Evolutionary conservation across 2,888 invertebrate genomes (phyloP), one percentile per base, ranked within the genome.

Genomic region (Eumerus sabulonum): DNA sequence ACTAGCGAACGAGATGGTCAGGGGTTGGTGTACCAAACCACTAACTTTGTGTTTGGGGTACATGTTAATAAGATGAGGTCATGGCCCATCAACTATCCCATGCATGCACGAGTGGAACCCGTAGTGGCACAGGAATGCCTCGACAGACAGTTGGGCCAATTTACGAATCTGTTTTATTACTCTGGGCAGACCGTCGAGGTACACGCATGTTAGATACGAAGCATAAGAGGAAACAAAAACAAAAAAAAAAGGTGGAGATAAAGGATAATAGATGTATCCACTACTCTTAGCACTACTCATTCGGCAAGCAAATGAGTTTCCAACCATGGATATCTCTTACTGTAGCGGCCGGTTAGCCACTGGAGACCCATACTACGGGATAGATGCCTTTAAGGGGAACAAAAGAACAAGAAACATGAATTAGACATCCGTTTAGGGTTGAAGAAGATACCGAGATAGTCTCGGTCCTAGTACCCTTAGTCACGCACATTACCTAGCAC

Each of bases 91-190:
- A 79, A 74, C 74, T 53, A 73, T 63, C 62, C 59, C 63, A 47
- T 53, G 54, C 18, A 73, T 62, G 59, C 59, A 27, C 64, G 50
- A 70, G 60, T 73, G 45, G 59, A 44, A 44, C 53, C 7, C 27
- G 27, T 2, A 3, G 3, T 40, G 11, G 40, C 3, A 11, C n/a
- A 7, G 40, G 11, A 40, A n/a, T n/a, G 9, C 5, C 40, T 40
- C n/a, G 56, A 42, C 51, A 71, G 59, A 64, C 50, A 60, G 36
- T 51, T 56, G 51, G 72, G 70, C 45, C 64, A 60, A 74, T 79
- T 79, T 79, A 79, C 68, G 79, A 74, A 79, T 79, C 79, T 64
- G 63, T 68, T 79, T 79, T 74, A 79, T 74, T 64, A 54, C 68
- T 48, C 9, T 42, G 70, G 63, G 48, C 67, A 59, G 57, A 35